A percentile compares a stretch with the other conserved stretches of the same genome.
phyloP scores from a whole-genome alignment of 2,888 invertebrate genomes.

The Hemicrepidius hirtus region DNA sequence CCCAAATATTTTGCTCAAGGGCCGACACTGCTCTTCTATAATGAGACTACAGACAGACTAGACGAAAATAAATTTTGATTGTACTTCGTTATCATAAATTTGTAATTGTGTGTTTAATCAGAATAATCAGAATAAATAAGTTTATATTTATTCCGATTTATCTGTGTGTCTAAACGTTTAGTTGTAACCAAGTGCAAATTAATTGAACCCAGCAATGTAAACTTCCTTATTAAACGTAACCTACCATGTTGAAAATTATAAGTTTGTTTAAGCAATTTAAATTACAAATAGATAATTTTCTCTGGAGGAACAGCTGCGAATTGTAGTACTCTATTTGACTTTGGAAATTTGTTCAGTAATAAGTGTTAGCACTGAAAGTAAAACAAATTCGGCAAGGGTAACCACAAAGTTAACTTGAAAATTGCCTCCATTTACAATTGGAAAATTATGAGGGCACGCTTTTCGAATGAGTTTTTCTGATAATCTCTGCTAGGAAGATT shows the following conservation, averaged over 20 bases:
- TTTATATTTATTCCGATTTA: background rate
- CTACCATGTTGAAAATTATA: constrained; percentile 23
- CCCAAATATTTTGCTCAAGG: too few species aligned
- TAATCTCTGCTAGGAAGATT: too few species aligned
- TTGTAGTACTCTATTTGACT: constrained; percentile 45
- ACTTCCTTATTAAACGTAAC: too few species aligned
- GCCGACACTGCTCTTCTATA: too few species aligned
- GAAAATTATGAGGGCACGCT: background rate
- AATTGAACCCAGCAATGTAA: constrained; percentile 20
- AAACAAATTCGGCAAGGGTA: constrained; percentile 16
- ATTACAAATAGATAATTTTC: constrained; percentile 47
- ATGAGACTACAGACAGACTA: too few species aligned
- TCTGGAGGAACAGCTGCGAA: constrained; percentile 36
- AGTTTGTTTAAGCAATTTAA: constrained; percentile 48
- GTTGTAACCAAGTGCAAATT: constrained; percentile 4
- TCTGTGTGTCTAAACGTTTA: background rate
- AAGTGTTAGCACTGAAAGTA: constrained; percentile 12
- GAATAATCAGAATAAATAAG: too few species aligned
- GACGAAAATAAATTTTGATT: too few species aligned
- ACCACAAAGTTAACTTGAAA: background rate
- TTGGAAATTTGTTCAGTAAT: constrained; percentile 36
- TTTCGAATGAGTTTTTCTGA: too few species aligned
- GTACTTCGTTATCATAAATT: too few species aligned
- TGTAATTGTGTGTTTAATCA: too few species aligned
- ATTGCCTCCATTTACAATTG: constrained; percentile 7